Percentiles rank a stretch among this genome's conserved stretches.
Evolutionary conservation across 2,113 vertebrate species (phyloP).

Genomic region (Antechinus stuartii): DNA sequence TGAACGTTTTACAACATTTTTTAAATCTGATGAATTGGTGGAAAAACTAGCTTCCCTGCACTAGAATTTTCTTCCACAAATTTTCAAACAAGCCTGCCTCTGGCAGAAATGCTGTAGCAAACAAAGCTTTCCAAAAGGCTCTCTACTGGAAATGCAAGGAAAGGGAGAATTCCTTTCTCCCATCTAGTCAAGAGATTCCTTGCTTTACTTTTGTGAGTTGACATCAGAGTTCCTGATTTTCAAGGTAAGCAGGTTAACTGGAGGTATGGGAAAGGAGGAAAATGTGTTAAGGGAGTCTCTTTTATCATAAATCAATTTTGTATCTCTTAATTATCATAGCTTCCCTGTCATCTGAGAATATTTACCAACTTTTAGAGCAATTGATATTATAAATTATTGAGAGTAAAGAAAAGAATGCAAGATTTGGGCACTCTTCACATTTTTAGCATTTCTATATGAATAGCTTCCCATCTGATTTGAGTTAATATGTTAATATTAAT

Average conservation of each 20-base stretch:
- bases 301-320: constrained; percentile 4
- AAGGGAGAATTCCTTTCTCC: constrained; percentile 39
- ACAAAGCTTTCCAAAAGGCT: constrained; percentile 56
- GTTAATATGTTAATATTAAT: constrained; percentile 67
- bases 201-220: constrained; percentile 20
- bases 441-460: constrained; percentile 55
- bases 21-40: neutral
- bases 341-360: constrained; percentile 41
- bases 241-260: neutral
- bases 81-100: constrained; percentile 33
- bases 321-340: neutral
- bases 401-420: constrained; percentile 25
- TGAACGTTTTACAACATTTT: neutral
- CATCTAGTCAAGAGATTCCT: constrained; percentile 58
- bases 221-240: neutral
- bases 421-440: neutral
- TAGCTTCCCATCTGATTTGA: constrained; percentile 33
- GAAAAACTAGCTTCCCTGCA: constrained; percentile 53
- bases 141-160: constrained; percentile 32
- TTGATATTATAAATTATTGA: constrained; percentile 50
- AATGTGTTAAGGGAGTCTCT: neutral
- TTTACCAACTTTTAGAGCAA: constrained; percentile 36
- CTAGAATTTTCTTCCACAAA: neutral
- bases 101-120: constrained; percentile 47
- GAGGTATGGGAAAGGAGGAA: neutral